Conservation (phyloP, 2,888 invertebrate species). For the Frankliniella intonsa region DNA sequence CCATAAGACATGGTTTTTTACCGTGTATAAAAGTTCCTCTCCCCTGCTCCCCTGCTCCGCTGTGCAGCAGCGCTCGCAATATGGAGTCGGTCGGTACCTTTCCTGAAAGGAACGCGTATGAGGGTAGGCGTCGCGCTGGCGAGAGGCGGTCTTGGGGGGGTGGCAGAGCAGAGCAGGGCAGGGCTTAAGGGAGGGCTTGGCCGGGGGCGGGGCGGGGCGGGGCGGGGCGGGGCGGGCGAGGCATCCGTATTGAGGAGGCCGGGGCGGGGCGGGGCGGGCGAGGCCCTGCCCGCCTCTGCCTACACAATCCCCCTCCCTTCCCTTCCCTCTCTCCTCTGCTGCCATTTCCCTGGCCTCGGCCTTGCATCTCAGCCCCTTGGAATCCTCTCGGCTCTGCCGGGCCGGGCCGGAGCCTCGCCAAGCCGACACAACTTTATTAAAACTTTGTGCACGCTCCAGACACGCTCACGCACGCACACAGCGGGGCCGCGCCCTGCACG, state of each 20-base stretch:
- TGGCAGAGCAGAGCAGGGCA: too few species aligned
- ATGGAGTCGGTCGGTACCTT: too few species aligned
- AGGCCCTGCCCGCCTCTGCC: background rate
- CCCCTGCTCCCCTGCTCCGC: too few species aligned
- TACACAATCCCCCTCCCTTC: background rate
- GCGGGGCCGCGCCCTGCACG: background rate
- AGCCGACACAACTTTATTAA: constrained; percentile 22
- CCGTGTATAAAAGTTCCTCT: too few species aligned
- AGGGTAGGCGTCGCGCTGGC: too few species aligned
- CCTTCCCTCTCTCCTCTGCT: background rate
- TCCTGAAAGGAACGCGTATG: too few species aligned
- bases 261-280: background rate
- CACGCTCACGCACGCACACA: background rate
- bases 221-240: background rate
- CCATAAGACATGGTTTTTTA: too few species aligned
- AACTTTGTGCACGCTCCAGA: constrained; percentile 21
- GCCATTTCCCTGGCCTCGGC: background rate
- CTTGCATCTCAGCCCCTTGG: background rate
- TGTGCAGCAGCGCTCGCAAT: too few species aligned
- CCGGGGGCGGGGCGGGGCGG: too few species aligned
- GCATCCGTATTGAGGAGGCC: constrained; percentile 23
- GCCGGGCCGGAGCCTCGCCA: background rate
- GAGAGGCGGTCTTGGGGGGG: too few species aligned
- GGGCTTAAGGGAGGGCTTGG: too few species aligned
- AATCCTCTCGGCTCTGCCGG: background rate